Base-by-base conservation (phyloP, 2,797 vertebrate genomes). In the Sphenopsis melanotis region DNA sequence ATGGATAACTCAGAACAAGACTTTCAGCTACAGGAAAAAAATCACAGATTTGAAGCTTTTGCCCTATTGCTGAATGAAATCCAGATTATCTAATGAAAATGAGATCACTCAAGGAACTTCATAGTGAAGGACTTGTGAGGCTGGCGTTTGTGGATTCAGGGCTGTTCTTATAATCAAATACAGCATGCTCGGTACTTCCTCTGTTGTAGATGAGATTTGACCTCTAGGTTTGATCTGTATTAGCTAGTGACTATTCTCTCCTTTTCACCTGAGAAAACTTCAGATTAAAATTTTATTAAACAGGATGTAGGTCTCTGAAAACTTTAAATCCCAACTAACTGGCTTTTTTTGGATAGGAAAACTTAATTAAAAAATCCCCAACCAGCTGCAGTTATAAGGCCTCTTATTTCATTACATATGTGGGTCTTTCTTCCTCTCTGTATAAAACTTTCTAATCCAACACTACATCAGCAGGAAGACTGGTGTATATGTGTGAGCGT, bases 281-380 rank as follows among this genome's bases (percentile, higher is more conserved):
- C 52, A 79, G 90, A 84, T 92, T 89, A 94, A 96, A 89, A 79
- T 93, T 94, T 94, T 84, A 88, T 95, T 95, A 93, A 87, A 79
- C 20, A 66, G 70, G 44, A 94, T 91, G 22, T 90, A 82, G 15
- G 15, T 77, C 41, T 95, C 70, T 87, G 90, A 94, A 93, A 95
- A 93, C 3, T 95, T 92, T 90, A 78, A 47, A 52, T 95, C 81
- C 63, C 37, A 74, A 50, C 46, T 95, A 93, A 92, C 82, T 89
- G 63, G 49, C 59, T 93, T 93, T 94, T 39, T 95, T 93, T 70
- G 12, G 57, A 44, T 72, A 84, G 66, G 39, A 94, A 59, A 83
- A 85, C 60, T 85, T 91, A 85, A 93, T 94, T 91, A 39, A 94
- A 94, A 92, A 74, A 66, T 55, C 30, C 15, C 29, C 59, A 79